Conservation (phyloP, 2,888 invertebrate species). For the Torymus aiolomorphi region DNA sequence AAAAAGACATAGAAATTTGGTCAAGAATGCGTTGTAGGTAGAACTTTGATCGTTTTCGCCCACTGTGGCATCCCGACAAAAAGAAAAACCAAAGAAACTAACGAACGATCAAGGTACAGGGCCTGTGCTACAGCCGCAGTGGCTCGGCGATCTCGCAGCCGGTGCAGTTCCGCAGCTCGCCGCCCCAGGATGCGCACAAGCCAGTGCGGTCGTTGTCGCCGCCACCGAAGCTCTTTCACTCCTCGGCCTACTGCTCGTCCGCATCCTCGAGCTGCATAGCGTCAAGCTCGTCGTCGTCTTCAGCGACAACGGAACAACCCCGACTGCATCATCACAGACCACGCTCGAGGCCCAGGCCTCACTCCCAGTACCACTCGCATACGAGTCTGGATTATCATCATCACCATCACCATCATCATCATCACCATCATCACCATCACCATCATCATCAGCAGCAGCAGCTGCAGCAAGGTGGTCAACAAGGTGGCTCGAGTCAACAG, state of each 20-base stretch:
- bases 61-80: too few species aligned
- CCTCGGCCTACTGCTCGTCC: constrained; percentile 63
- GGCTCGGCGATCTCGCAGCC: constrained; percentile 82
- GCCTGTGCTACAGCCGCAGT: constrained; percentile 76
- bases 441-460: constrained; percentile 52
- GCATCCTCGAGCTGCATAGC: constrained; percentile 64
- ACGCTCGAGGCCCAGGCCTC: constrained; percentile 76
- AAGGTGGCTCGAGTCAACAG: constrained; percentile 60
- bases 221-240: constrained; percentile 76
- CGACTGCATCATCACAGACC: constrained; percentile 62
- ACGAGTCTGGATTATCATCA: constrained; percentile 71
- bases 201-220: constrained; percentile 79
- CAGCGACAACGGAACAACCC: too few species aligned
- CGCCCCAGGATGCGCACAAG: constrained; percentile 92
- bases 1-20: too few species aligned
- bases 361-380: constrained; percentile 75
- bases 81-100: too few species aligned
- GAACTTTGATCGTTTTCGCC: too few species aligned
- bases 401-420: constrained; percentile 66
- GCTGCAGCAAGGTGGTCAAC: too few species aligned
- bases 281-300: constrained; percentile 71
- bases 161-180: constrained; percentile 93
- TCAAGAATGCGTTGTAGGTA: too few species aligned
- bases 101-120: constrained; percentile 75
- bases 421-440: constrained; percentile 64